Evolutionary conservation across 2,888 invertebrate species (phyloP).

Genomic region (Cryptophagus acutangulus): DNA sequence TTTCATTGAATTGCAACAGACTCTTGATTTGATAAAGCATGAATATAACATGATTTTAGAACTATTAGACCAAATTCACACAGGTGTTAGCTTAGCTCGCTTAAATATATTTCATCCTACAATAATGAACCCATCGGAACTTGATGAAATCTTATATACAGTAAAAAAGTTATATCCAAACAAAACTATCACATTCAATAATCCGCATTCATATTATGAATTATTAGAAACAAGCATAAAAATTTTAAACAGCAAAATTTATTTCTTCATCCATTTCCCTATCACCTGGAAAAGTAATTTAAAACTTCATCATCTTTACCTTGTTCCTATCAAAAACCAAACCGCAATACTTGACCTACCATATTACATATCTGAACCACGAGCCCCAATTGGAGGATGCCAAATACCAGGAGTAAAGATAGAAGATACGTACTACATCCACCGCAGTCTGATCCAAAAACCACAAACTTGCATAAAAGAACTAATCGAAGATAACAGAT

Average conservation of each 20-base stretch:
- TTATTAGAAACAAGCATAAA: neutral
- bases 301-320: slow-evolving; percentile 3
- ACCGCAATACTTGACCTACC: neutral
- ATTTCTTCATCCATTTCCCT: neutral
- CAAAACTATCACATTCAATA: too few relatives aligned
- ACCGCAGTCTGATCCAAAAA: too few relatives aligned
- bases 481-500: neutral
- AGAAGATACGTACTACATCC: neutral
- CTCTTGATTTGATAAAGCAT: neutral
- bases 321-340: neutral
- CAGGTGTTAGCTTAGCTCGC: neutral
- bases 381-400: neutral
- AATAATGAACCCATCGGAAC: neutral
- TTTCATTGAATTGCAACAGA: neutral
- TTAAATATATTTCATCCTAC: neutral
- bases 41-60: neutral
- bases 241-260: neutral
- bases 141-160: neutral
- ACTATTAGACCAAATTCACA: slow-evolving; percentile 2
- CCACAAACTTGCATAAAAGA: neutral
- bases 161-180: neutral
- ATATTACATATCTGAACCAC: neutral
- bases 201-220: slow-evolving; percentile 3
- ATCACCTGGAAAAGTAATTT: too few relatives aligned
- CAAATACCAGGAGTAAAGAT: neutral